These are phyloP conservation scores for Bubo bubo DNA, from an alignment of 2,113 vertebrate genomes.

Conservation along the genomic window DNA sequence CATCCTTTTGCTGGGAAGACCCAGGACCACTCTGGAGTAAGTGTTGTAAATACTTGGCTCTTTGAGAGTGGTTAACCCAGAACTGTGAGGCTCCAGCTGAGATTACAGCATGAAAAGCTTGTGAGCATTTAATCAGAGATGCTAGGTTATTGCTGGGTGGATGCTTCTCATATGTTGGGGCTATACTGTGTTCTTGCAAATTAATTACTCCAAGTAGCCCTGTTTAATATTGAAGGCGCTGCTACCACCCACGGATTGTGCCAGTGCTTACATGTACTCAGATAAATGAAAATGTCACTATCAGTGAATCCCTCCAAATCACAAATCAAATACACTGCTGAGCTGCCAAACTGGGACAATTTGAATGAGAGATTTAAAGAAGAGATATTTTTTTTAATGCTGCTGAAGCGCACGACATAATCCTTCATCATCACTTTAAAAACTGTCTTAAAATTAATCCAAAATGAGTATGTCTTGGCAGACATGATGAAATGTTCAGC, in stretches of 20 bases:
- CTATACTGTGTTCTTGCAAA: neutral
- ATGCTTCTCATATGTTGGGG: neutral
- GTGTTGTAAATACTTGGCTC: accelerated
- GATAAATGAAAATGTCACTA: neutral
- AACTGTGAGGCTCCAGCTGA: neutral
- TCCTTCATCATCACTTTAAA: conserved; percentile 26
- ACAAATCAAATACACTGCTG: neutral
- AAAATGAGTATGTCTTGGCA: conserved; percentile 22
- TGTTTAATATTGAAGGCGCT: neutral
- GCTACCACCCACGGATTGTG: neutral
- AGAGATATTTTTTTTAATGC: neutral
- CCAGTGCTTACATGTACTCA: neutral
- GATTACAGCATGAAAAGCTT: neutral
- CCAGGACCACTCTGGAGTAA: neutral
- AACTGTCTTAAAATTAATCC: conserved; percentile 33
- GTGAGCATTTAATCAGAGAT: neutral
- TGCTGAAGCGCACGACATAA: neutral
- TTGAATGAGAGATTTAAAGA: neutral
- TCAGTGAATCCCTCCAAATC: neutral
- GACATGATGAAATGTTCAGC: conserved; percentile 26
- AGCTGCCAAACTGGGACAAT: neutral
- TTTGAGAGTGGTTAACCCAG: neutral
- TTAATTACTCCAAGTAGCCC: neutral
- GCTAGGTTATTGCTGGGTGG: neutral
- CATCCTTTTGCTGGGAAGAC: neutral